Base-by-base conservation (phyloP, 2,797 vertebrate species). In the Macrochelys suwanniensis region DNA sequence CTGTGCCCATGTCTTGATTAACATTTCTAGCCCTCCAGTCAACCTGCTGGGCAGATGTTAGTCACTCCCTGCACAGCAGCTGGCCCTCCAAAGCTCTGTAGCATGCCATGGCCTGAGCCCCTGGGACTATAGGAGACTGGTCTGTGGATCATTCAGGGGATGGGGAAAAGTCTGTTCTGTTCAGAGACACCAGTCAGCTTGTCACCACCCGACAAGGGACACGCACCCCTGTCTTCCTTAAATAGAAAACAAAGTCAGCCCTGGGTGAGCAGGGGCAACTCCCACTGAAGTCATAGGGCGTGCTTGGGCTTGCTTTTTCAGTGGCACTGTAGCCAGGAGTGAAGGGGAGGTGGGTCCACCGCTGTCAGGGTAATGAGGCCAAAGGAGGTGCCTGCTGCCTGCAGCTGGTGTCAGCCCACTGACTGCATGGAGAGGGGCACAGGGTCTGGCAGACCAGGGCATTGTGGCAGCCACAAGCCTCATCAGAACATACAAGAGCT, bases 351-450 rank as follows among this genome's bases (percentile, higher is more conserved):
- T 59, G 51, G 65, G 71, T 74, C 57, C 80, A 78, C 82, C 84
- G 85, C 85, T 93, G 95, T 91, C 92, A 74, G 82, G 45, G 85
- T 88, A 85, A 65, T 76, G 81, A 84, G 82, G 93, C 89, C 65
- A 76, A 84, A 93, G 54, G 84, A 68, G 89, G 80, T 57, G 68
- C 68, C 82, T 90, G 82, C 15, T 90, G 26, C 85, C 85, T 90
- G 9, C 68, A 71, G 68, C 71, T 76, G 42, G 5, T 47, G 42
- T 47, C 12, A 76, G 37, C 42, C 42, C 71, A 28, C 42, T 12
- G 42, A 15, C 12, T 26, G 42, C 71, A 45, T 13, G 42, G 21
- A 26, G 42, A 76, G 71, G 42, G 87, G 57, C 84, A 37, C 57
- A 81, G 80, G 78, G 82, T 6, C 57, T 57, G 80, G 89, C 74